Evolutionary conservation across 1,140 invertebrate species (phyloP).

Genomic region (Trinorchestia longiramus): DNA sequence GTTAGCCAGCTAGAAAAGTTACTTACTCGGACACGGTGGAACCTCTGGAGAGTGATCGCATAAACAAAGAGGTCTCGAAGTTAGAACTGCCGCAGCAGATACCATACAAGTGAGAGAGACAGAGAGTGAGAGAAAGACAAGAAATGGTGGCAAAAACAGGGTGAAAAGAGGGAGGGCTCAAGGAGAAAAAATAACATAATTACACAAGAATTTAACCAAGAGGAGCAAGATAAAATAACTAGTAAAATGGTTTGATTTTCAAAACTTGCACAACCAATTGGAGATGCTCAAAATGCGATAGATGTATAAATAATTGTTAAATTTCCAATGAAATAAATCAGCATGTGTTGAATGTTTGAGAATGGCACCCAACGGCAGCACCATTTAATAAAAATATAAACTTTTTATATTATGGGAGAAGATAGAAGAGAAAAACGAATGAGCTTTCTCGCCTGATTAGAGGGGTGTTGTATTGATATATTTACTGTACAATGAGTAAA

Average conservation of each 20-base stretch:
- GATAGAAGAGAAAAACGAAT: not conserved
- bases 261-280: not conserved
- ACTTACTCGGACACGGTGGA: slow-evolving; percentile 60
- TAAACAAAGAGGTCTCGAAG: slow-evolving; percentile 63
- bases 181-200: not conserved
- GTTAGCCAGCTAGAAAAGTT: not conserved
- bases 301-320: not conserved
- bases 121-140: not conserved
- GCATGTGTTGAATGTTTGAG: not conserved
- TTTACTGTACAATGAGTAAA: not conserved
- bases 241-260: not conserved
- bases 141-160: not conserved
- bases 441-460: not conserved
- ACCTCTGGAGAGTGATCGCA: slow-evolving; percentile 59
- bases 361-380: no score
- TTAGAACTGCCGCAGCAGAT: slow-evolving; percentile 60
- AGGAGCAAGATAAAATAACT: not conserved
- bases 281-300: not conserved
- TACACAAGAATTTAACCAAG: no score
- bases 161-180: not conserved
- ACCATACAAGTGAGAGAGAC: not conserved
- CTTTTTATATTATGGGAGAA: not conserved
- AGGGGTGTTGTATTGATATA: not conserved
- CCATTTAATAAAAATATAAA: no score
- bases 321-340: not conserved